phyloP scores from a whole-genome alignment of 2,797 vertebrate genomes.

The Sternarchorhynchus goeldii region DNA sequence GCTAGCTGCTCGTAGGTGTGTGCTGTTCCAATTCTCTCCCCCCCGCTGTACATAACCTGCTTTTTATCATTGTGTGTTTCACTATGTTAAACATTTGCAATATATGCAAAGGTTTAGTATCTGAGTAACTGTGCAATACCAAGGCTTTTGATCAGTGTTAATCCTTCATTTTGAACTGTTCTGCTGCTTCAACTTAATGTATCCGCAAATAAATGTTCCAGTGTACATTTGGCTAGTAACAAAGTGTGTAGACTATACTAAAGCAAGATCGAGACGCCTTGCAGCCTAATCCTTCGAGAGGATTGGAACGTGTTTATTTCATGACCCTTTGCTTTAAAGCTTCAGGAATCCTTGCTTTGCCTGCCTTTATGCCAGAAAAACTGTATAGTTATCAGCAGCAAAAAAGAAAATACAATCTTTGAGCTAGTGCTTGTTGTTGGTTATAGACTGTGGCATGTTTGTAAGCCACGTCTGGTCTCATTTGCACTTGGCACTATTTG shows the following conservation, averaged over 20 bases:
- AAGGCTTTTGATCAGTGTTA: slow-evolving; percentile 65
- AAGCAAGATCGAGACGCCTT: slow-evolving; percentile 60
- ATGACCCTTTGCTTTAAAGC: slow-evolving; percentile 54
- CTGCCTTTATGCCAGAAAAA: slow-evolving; percentile 70
- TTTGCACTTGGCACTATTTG: slow-evolving; percentile 61
- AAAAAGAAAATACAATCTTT: slow-evolving; percentile 59
- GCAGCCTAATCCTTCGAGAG: slow-evolving; percentile 41
- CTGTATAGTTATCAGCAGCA: slow-evolving; percentile 54
- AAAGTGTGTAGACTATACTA: slow-evolving; percentile 9
- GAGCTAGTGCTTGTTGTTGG: slow-evolving; percentile 53
- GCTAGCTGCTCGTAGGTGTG: slow-evolving; percentile 53
- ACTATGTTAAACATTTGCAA: slow-evolving; percentile 68
- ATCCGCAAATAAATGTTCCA: background rate
- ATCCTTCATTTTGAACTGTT: slow-evolving; percentile 64
- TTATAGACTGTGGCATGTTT: slow-evolving; percentile 40
- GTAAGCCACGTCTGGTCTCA: slow-evolving; percentile 64
- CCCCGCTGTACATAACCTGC: slow-evolving; percentile 72
- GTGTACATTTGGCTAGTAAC: background rate
- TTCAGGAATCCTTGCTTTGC: slow-evolving; percentile 67
- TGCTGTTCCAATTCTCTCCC: slow-evolving; percentile 66
- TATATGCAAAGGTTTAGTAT: slow-evolving; percentile 72
- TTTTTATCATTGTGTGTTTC: slow-evolving; percentile 54
- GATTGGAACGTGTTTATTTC: slow-evolving; percentile 24
- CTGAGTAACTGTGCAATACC: slow-evolving; percentile 82
- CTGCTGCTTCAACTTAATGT: slow-evolving; percentile 9